Evolutionary conservation across 2,797 vertebrate genomes (phyloP).

Genomic region (Pipistrellus pygmaeus): DNA sequence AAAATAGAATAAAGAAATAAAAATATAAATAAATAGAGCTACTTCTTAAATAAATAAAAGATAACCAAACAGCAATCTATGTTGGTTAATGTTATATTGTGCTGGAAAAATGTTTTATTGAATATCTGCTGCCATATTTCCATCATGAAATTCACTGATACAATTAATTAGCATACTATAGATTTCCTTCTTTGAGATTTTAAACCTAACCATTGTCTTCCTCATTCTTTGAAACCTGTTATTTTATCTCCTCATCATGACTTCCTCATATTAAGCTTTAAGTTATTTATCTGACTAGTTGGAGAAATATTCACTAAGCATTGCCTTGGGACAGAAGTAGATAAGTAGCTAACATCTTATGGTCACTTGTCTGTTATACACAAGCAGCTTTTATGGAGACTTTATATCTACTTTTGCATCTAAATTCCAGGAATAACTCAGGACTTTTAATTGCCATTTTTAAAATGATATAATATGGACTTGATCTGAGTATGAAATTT

Average conservation of each 20-base stretch:
- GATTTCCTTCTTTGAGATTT: background rate
- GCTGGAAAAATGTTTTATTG: background rate
- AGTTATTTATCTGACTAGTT: background rate
- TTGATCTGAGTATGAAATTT: background rate
- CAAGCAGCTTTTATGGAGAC: background rate
- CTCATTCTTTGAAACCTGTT: background rate
- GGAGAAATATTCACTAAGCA: background rate
- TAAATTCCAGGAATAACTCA: background rate
- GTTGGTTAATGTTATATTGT: background rate
- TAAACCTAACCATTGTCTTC: background rate
- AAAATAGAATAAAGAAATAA: background rate
- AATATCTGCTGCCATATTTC: background rate
- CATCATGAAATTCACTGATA: background rate
- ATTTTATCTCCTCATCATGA: background rate
- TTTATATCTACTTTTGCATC: background rate
- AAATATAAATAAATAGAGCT: background rate
- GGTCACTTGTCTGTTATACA: background rate
- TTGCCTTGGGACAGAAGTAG: background rate
- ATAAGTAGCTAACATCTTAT: background rate
- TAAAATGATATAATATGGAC: background rate
- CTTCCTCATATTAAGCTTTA: background rate
- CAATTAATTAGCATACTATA: background rate
- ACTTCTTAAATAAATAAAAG: conserved; percentile 29
- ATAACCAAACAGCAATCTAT: background rate
- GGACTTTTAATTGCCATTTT: background rate